Evolutionary conservation across 2,888 invertebrate species (phyloP).

Genomic region (Caenorhabditis doughertyi): DNA sequence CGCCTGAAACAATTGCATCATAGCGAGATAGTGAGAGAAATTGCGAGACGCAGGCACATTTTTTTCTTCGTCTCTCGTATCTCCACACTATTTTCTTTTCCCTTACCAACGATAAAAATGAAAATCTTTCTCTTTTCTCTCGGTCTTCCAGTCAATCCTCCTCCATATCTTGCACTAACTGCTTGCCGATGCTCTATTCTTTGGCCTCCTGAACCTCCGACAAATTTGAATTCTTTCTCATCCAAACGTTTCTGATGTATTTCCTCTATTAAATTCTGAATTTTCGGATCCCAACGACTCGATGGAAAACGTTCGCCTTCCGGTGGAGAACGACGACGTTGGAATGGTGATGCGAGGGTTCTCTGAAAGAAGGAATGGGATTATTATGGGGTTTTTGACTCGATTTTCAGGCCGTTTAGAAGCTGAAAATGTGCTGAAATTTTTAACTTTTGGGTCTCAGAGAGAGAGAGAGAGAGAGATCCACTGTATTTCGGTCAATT

Average conservation of each 20-base stretch:
- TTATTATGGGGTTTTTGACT: too few species aligned
- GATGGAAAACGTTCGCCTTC: slow-evolving; percentile 35
- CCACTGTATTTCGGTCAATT: too few species aligned
- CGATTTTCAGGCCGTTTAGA: too few species aligned
- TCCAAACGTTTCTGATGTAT: background rate
- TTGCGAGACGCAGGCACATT: too few species aligned
- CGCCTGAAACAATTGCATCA: too few species aligned
- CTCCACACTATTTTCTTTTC: too few species aligned
- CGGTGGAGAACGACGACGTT: slow-evolving; percentile 2
- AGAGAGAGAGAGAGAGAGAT: too few species aligned
- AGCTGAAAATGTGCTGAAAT: too few species aligned
- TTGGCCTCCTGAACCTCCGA: too few species aligned
- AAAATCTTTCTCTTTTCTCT: slow-evolving; percentile 42
- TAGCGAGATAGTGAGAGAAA: too few species aligned
- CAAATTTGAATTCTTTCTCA: slow-evolving; percentile 23
- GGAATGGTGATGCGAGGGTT: background rate
- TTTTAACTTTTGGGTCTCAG: too few species aligned
- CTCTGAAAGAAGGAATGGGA: slow-evolving; percentile 8
- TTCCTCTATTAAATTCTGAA: slow-evolving; percentile 27
- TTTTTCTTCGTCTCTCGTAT: too few species aligned
- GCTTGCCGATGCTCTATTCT: slow-evolving; percentile 5
- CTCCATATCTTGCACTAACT: slow-evolving; percentile 37
- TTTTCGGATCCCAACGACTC: slow-evolving; percentile 49
- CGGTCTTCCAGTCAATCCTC: slow-evolving; percentile 14
- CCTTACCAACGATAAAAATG: slow-evolving; percentile 43